Percentiles rank a stretch among this genome's conserved stretches.
Evolutionary conservation across 2,888 invertebrate genomes (phyloP).

Genomic region (Cylloceria caligata): DNA sequence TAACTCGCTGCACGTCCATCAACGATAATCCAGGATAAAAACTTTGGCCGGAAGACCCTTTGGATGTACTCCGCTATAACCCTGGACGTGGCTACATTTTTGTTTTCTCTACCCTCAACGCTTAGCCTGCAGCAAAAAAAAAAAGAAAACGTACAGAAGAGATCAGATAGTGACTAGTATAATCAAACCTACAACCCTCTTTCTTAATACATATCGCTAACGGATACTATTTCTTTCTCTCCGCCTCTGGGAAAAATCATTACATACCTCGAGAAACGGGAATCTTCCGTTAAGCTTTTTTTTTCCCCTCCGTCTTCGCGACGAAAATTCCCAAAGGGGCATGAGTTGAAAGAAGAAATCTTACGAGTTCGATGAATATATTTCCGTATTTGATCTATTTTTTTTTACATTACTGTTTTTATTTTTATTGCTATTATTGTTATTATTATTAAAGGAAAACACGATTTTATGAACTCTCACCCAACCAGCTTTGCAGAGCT

Average conservation of each 20-base stretch:
- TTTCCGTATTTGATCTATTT: neutral
- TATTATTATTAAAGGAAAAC: too few species aligned
- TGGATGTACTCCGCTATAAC: slow-evolving; percentile 15
- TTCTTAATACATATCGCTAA: neutral
- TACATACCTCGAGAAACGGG: neutral
- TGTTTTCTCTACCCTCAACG: neutral
- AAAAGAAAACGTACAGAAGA: neutral
- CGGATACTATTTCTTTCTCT: neutral
- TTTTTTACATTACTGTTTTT: neutral
- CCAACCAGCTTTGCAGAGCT: too few species aligned
- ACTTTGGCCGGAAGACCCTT: slow-evolving; percentile 33
- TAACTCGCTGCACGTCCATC: slow-evolving; percentile 61
- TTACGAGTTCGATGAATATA: slow-evolving; percentile 1
- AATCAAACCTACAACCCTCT: neutral
- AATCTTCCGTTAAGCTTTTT: slow-evolving; percentile 19
- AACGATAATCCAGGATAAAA: slow-evolving; percentile 61
- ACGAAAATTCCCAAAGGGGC: slow-evolving; percentile 22
- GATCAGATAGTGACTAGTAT: neutral
- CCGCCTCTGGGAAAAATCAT: neutral
- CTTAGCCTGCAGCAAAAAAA: neutral
- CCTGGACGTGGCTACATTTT: slow-evolving; percentile 17
- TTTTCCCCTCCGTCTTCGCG: slow-evolving; percentile 8
- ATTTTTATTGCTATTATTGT: too few species aligned
- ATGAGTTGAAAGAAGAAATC: neutral
- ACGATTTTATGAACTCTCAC: too few species aligned